Evolutionary conservation across 1,140 invertebrate species (phyloP).

Genomic region (Halesus radiatus): DNA sequence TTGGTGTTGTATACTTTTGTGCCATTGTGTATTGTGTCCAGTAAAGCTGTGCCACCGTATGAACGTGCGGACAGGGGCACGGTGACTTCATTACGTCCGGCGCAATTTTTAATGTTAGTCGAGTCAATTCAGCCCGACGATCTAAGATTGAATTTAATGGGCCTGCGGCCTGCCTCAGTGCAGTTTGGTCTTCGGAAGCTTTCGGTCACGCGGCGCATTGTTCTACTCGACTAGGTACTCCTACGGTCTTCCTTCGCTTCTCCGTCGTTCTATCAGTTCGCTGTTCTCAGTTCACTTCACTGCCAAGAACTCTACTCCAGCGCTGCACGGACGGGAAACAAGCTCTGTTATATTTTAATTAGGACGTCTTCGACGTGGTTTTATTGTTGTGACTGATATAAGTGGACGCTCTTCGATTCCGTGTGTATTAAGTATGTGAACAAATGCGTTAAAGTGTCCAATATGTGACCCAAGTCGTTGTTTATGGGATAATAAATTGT

Average conservation of each 20-base stretch:
- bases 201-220: slow-evolving; percentile 11
- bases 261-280: background rate
- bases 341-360: background rate
- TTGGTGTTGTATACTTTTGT: too few relatives aligned
- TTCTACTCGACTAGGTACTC: background rate
- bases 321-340: background rate
- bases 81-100: slow-evolving; percentile 1
- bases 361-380: background rate
- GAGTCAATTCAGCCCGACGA: background rate
- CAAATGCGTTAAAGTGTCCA: background rate
- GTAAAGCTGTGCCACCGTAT: background rate
- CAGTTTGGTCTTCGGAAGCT: slow-evolving; percentile 4
- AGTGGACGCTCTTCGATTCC: slow-evolving; percentile 1
- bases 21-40: background rate
- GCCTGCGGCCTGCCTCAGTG: background rate
- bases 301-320: too few relatives aligned
- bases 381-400: background rate
- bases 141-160: background rate
- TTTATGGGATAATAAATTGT: slow-evolving; percentile 19
- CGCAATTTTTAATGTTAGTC: background rate
- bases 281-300: background rate
- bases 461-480: slow-evolving; percentile 4
- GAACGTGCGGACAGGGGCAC: background rate
- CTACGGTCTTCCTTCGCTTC: background rate
- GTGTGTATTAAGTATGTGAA: background rate